These are phyloP conservation scores for Girardinus metallicus DNA, from an alignment of 2,797 vertebrate genomes.

Conservation along the genomic window DNA sequence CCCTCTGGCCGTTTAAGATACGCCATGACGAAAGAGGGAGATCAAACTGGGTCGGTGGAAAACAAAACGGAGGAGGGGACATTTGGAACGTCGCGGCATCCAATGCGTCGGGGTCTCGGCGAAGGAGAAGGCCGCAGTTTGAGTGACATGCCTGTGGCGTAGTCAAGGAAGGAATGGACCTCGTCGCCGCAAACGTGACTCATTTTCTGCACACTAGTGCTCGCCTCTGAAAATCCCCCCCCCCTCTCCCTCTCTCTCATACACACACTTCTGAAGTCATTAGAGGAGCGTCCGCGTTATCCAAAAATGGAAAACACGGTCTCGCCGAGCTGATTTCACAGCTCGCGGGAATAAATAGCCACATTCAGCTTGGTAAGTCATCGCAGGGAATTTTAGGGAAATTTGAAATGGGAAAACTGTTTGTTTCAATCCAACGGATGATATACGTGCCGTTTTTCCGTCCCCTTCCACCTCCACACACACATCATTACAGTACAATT, in stretches of 20 bases:
- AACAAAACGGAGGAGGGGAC: constrained; percentile 9
- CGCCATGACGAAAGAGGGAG: constrained; percentile 20
- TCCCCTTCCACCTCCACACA: not conserved
- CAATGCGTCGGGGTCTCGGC: constrained; percentile 21
- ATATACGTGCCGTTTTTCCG: not conserved
- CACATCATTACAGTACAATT: not conserved
- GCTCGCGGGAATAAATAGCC: constrained; percentile 44
- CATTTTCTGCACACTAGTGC: constrained; percentile 54
- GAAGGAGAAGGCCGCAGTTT: constrained; percentile 6
- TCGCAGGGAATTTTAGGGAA: constrained; percentile 66
- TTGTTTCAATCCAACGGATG: constrained; percentile 27
- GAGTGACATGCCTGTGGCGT: constrained; percentile 33
- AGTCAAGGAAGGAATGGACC: constrained; percentile 22
- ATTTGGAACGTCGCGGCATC: constrained; percentile 29
- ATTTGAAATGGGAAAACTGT: constrained; percentile 63
- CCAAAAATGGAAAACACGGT: constrained; percentile 55
- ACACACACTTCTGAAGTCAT: constrained; percentile 47
- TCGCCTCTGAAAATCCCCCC: constrained; percentile 66
- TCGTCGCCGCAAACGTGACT: constrained; percentile 57
- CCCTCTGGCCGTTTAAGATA: constrained; percentile 25
- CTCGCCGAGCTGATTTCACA: constrained; percentile 56
- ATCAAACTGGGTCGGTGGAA: constrained; percentile 19
- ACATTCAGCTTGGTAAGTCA: constrained; percentile 40
- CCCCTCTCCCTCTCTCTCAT: constrained; percentile 32
- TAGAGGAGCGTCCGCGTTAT: constrained; percentile 51